Evolutionary conservation across 2,888 invertebrate species (phyloP).

Genomic region (Mycalesis mineus): DNA sequence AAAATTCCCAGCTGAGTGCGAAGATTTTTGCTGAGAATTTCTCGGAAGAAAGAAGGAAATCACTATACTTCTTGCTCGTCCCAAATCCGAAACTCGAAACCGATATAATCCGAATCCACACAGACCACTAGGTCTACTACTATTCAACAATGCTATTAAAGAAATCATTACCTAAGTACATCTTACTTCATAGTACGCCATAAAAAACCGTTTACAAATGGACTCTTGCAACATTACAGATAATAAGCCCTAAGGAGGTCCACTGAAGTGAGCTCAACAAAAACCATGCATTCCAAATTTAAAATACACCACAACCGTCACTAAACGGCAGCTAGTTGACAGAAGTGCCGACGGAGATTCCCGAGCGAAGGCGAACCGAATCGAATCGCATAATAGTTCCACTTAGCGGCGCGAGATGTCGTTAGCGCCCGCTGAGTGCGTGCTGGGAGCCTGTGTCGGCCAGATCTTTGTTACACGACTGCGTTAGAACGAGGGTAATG

Average conservation of each 20-base stretch:
- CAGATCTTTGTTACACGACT: no score
- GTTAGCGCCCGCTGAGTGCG: constrained; percentile 71
- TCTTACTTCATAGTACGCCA: no score
- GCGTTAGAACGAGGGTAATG: no score
- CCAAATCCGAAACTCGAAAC: no score
- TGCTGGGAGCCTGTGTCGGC: constrained; percentile 38
- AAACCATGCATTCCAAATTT: constrained; percentile 59
- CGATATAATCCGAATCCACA: no score
- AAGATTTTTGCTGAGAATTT: no score
- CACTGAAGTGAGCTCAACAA: constrained; percentile 26
- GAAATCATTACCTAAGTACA: no score
- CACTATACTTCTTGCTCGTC: no score
- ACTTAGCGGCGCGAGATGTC: constrained; percentile 72
- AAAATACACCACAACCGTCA: constrained; percentile 64
- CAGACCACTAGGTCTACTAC: no score
- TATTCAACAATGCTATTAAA: no score
- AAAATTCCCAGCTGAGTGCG: no score
- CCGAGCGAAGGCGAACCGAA: constrained; percentile 43
- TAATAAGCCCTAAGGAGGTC: constrained; percentile 23
- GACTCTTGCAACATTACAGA: neutral
- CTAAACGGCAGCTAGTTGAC: constrained; percentile 63
- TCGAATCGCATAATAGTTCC: constrained; percentile 70
- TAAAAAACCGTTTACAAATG: neutral
- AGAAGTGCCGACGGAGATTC: constrained; percentile 55
- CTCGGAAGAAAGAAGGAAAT: no score